phyloP scores from a whole-genome alignment of 2,888 invertebrate genomes.

The Maniola hyperantus region DNA sequence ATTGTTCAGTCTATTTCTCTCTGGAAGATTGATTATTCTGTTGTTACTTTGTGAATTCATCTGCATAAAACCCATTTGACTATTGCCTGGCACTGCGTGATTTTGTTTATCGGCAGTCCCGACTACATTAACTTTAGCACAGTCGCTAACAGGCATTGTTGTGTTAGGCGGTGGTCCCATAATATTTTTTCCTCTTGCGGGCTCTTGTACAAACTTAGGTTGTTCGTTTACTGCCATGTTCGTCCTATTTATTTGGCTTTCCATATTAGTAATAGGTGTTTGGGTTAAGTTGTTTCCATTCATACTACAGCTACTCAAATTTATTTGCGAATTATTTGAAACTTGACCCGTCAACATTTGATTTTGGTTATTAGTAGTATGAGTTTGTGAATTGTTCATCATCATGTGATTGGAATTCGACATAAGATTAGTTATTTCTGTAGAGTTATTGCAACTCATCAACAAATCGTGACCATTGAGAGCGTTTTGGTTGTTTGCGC shows the following conservation, averaged over 20 bases:
- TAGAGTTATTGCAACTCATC: constrained; percentile 69
- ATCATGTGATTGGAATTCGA: constrained; percentile 69
- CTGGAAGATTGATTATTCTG: constrained; percentile 75
- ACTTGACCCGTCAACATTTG: constrained; percentile 63
- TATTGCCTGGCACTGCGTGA: constrained; percentile 70
- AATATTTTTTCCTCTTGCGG: constrained; percentile 69
- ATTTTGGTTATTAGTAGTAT: constrained; percentile 61
- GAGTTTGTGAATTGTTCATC: constrained; percentile 68
- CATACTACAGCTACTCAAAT: constrained; percentile 73
- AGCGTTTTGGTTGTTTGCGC: constrained; percentile 59
- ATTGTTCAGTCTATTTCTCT: constrained; percentile 68
- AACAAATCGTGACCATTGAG: constrained; percentile 70
- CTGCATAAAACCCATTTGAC: constrained; percentile 75
- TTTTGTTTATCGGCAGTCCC: constrained; percentile 70
- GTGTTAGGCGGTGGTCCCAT: constrained; percentile 66
- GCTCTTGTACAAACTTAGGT: constrained; percentile 68
- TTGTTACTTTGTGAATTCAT: constrained; percentile 74
- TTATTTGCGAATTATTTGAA: constrained; percentile 65
- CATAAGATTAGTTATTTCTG: constrained; percentile 69
- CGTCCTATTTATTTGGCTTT: constrained; percentile 64
- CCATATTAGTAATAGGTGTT: constrained; percentile 64
- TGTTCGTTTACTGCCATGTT: constrained; percentile 63
- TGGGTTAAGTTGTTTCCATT: constrained; percentile 60
- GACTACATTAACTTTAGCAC: constrained; percentile 69
- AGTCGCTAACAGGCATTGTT: constrained; percentile 59